Evolutionary conservation across 2,797 vertebrate species (phyloP).

Genomic region (Syndactyla subalaris): DNA sequence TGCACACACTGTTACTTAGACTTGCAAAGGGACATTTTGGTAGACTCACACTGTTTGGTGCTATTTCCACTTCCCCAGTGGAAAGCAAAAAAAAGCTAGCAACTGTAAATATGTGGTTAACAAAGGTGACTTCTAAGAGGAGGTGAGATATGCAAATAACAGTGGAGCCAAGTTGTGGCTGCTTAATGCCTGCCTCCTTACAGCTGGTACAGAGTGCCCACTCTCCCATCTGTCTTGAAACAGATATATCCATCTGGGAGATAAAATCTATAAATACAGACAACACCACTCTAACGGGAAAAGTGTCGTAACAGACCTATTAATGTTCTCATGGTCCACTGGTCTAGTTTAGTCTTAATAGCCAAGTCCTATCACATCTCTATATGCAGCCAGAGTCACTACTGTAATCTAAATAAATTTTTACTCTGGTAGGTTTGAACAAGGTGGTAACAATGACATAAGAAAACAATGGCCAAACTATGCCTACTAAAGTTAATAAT

Average conservation of each 20-base stretch:
- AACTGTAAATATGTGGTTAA: background rate
- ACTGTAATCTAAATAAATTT: background rate
- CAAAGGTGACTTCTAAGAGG: background rate
- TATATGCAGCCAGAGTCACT: background rate
- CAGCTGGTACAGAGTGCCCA: slow-evolving; percentile 51
- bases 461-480: background rate
- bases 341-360: background rate
- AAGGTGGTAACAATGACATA: background rate
- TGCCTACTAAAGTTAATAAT: background rate
- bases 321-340: slow-evolving; percentile 24
- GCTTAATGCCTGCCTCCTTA: slow-evolving; percentile 25
- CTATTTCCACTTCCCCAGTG: background rate
- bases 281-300: background rate
- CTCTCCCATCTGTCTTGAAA: slow-evolving; percentile 61
- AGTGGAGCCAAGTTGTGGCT: slow-evolving; percentile 25
- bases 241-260: slow-evolving; percentile 16
- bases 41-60: background rate
- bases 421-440: background rate
- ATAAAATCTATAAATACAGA: background rate
- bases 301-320: background rate
- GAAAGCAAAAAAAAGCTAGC: background rate
- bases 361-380: background rate
- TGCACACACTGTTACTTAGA: background rate
- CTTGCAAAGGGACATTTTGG: background rate
- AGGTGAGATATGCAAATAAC: slow-evolving; percentile 30